phyloP scores from a whole-genome alignment of 2,113 vertebrate species.

The Trematocara stigmaticum region DNA sequence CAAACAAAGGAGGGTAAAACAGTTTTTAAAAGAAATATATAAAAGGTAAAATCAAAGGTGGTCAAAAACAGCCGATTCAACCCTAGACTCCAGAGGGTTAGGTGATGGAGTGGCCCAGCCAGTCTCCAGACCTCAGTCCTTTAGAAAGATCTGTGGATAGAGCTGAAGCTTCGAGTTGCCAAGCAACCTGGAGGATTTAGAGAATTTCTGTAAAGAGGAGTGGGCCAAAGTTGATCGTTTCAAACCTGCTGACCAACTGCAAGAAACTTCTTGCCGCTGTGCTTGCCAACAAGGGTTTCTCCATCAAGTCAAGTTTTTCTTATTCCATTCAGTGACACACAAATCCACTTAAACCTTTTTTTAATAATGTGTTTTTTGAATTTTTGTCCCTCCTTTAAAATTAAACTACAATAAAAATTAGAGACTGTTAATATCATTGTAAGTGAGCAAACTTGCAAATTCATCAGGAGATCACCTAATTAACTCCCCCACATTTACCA shows the following conservation, averaged over 20 bases:
- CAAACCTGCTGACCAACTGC: not conserved
- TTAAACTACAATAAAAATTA: not conserved
- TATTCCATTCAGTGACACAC: not conserved
- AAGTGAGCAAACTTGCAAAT: not conserved
- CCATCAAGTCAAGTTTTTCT: not conserved
- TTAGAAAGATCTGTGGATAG: not conserved
- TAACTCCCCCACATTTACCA: not conserved
- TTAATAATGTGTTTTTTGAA: not conserved
- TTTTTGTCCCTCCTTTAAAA: not conserved
- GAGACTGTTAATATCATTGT: not conserved
- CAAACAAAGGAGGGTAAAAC: not conserved
- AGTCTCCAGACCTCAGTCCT: not conserved
- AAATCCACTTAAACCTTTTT: not conserved
- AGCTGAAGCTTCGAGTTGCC: not conserved
- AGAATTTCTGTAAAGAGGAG: not conserved
- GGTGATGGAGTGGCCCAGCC: not conserved
- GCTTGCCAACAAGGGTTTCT: not conserved
- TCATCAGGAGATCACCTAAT: not conserved
- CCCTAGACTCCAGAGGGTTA: not conserved
- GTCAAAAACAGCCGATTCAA: not conserved
- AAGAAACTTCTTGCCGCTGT: not conserved
- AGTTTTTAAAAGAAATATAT: not conserved
- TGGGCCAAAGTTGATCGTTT: not conserved
- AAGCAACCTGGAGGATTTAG: not conserved
- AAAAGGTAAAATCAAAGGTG: not conserved